A percentile compares a stretch with the other conserved stretches of the same genome.
Conservation (phyloP, 2,888 invertebrate species). For the Argyra leucocephala region DNA sequence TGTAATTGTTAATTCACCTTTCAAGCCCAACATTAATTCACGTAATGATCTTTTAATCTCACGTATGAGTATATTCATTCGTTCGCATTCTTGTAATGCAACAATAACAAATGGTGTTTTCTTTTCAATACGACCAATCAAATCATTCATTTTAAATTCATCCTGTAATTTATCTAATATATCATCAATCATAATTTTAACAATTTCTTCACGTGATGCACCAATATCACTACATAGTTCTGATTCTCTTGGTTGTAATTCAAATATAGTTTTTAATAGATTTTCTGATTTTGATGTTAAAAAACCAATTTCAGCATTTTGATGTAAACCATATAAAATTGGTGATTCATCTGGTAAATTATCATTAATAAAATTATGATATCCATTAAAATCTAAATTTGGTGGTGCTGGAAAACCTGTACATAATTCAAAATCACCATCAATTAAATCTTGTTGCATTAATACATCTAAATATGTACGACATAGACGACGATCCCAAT, state of each 20-base stretch:
- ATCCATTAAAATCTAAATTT: constrained; percentile 77
- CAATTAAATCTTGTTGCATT: constrained; percentile 76
- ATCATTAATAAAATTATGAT: constrained; percentile 81
- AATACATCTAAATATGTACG: constrained; percentile 77
- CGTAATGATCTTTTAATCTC: constrained; percentile 75
- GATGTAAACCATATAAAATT: constrained; percentile 82
- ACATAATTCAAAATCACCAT: constrained; percentile 75
- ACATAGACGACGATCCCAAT: constrained; percentile 88
- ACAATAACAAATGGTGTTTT: constrained; percentile 87
- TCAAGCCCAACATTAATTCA: constrained; percentile 80
- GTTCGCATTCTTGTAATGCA: constrained; percentile 85
- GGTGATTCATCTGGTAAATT: constrained; percentile 82
- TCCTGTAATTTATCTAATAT: constrained; percentile 83
- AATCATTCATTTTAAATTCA: constrained; percentile 74
- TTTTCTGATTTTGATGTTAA: constrained; percentile 76
- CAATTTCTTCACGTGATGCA: constrained; percentile 70
- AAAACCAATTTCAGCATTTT: constrained; percentile 92
- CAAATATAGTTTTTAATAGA: constrained; percentile 74
- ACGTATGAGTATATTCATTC: constrained; percentile 80
- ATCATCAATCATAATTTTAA: constrained; percentile 69
- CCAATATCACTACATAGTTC: constrained; percentile 45
- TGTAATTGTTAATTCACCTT: constrained; percentile 90
- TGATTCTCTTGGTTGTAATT: constrained; percentile 81
- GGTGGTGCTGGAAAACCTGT: constrained; percentile 80
- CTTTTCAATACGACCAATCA: constrained; percentile 80